Base-by-base conservation (phyloP, 2,888 invertebrate genomes). In the Oasisia sp. region DNA sequence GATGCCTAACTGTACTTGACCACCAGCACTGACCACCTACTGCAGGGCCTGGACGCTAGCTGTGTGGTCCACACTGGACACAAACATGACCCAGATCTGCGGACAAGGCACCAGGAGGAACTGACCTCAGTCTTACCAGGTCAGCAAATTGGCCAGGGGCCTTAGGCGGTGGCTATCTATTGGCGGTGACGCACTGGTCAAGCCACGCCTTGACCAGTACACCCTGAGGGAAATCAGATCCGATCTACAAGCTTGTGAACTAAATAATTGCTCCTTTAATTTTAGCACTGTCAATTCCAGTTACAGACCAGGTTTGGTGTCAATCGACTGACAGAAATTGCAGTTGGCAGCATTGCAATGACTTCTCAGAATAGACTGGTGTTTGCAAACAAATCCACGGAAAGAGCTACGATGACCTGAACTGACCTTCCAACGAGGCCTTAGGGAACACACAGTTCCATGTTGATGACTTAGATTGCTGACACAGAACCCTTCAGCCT, bases 41-140 rank as follows among this genome's bases (percentile, higher is more conserved):
- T 38, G 38, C 38, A 74, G 27, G 50, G 50, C 50, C 50, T 50
- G 50, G 50, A 50, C 9, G 50, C 74, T 74, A 74, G n/a, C 74
- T 74, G 74, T 74, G n/a, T 74, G 74, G 27, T 74, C 74, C 27
- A 7, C 27, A 27, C 74, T 74, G 74, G 19, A 74, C 74, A 74
- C 74, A 74, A 74, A 74, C 74, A 74, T 74, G 74, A 74, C 74
- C 74, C 74, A 74, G 74, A 74, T 74, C 74, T 74, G 74, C 27
- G 74, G 8, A 74, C 74, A 19, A n/a, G 74, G 19, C 74, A 74
- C 74, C 74, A 74, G 74, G 74, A 74, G 19, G 27, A 74, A n/a
- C 27, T 74, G 74, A 74, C 74, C 74, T n/a, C 74, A 74, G 14
- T 27, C 27, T 74, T 19, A 14, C 74, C 74, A 74, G 74, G 74